phyloP scores from a whole-genome alignment of 2,888 invertebrate genomes.

The Nesidiocoris tenuis region DNA sequence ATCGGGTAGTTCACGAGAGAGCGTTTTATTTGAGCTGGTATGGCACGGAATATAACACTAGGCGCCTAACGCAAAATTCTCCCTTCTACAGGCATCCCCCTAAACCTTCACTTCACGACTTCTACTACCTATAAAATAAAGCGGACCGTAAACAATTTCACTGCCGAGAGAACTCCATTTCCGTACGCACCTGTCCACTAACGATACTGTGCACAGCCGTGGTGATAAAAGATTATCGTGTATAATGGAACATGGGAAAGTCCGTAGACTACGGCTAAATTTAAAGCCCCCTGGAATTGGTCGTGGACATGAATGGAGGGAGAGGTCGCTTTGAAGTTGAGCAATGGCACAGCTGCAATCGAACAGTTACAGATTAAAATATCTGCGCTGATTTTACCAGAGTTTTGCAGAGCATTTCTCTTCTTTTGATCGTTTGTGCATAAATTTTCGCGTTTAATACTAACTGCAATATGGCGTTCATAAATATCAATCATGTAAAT shows the following conservation, averaged over 20 bases:
- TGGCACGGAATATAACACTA: no score
- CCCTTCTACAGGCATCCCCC: no score
- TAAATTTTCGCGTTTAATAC: no score
- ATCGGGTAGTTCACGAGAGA: no score
- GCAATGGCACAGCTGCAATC: not conserved
- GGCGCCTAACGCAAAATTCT: no score
- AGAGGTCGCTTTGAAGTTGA: not conserved
- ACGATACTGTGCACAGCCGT: not conserved
- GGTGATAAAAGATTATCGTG: not conserved
- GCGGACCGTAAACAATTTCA: not conserved
- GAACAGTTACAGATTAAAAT: not conserved
- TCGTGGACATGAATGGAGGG: not conserved
- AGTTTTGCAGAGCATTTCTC: no score
- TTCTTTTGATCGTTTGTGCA: no score
- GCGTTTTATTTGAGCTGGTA: no score
- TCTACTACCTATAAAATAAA: not conserved
- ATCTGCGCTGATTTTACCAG: no score
- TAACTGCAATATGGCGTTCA: no score
- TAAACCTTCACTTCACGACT: no score
- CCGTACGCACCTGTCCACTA: not conserved
- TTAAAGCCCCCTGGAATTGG: not conserved
- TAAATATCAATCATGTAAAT: no score
- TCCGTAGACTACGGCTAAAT: not conserved
- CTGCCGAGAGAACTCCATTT: not conserved
- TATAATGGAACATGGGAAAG: not conserved